These are phyloP conservation scores for Diplazon laetatorius DNA, from an alignment of 2,888 invertebrate species.

Conservation along the genomic window DNA sequence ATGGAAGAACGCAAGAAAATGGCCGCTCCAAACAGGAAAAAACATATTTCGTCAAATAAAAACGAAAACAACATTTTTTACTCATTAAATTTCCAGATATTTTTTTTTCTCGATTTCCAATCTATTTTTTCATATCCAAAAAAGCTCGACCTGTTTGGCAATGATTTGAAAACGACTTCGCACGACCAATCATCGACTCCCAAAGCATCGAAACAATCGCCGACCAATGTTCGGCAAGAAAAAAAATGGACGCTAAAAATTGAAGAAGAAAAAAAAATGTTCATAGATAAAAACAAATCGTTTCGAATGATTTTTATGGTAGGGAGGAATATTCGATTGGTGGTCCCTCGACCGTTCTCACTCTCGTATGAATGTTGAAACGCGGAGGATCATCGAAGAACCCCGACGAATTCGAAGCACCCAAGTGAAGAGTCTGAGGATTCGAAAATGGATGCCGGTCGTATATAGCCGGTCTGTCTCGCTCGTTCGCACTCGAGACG, in stretches of 20 bases:
- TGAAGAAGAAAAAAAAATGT: no score
- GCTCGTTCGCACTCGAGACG: slow-evolving; percentile 34
- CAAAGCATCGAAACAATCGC: no score
- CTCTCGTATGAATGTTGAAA: slow-evolving; percentile 54
- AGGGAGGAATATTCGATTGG: slow-evolving; percentile 14
- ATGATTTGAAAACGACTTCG: no score
- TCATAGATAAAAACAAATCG: slow-evolving; percentile 30
- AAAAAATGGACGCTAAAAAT: not conserved
- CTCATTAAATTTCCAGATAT: no score
- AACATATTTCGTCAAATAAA: no score
- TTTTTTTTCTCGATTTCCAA: no score
- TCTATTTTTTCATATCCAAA: no score
- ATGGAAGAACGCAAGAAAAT: no score
- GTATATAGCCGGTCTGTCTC: slow-evolving; percentile 30
- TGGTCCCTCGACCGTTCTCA: slow-evolving; percentile 24
- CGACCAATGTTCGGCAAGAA: not conserved
- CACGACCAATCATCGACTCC: no score
- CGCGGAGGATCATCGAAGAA: slow-evolving; percentile 20
- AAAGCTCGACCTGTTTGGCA: no score
- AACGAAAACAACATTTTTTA: not conserved
- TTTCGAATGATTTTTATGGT: slow-evolving; percentile 52
- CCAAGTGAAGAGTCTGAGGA: slow-evolving; percentile 52
- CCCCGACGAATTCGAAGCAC: slow-evolving; percentile 36
- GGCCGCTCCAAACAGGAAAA: no score
- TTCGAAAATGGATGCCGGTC: slow-evolving; percentile 55